phyloP scores from a whole-genome alignment of 2,888 invertebrate species.

The Cecidostiba fungosa region DNA sequence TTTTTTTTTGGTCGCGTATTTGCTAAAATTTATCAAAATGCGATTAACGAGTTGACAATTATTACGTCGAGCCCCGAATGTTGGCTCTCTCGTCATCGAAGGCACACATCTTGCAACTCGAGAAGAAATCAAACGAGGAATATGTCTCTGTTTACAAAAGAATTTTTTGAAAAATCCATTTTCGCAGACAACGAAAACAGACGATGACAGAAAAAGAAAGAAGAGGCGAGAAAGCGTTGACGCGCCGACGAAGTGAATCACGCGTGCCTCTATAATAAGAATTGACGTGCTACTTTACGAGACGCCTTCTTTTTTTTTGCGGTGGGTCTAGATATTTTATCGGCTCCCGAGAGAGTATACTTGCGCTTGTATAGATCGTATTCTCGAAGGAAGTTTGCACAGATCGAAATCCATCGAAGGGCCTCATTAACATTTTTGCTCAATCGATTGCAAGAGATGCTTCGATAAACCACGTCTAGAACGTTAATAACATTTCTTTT shows the following conservation, averaged over 20 bases:
- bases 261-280: slow-evolving; percentile 3
- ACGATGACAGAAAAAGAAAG: background rate
- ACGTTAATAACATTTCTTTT: background rate
- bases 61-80: too few relatives aligned
- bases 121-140: too few relatives aligned
- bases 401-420: background rate
- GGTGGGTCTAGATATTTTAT: background rate
- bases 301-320: background rate
- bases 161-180: slow-evolving; percentile 53
- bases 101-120: background rate
- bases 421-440: background rate
- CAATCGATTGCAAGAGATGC: background rate
- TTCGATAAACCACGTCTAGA: background rate
- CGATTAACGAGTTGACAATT: too few relatives aligned
- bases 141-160: background rate
- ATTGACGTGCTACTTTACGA: background rate
- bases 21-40: too few relatives aligned
- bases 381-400: background rate
- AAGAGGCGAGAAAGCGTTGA: background rate
- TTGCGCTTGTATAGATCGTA: background rate
- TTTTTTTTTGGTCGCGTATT: too few relatives aligned
- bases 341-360: background rate
- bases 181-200: slow-evolving; percentile 59
- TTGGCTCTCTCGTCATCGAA: too few relatives aligned
- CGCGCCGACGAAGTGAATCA: slow-evolving; percentile 41